Evolutionary conservation across 2,888 invertebrate species (phyloP).

Genomic region (Orthonevra nobilis): DNA sequence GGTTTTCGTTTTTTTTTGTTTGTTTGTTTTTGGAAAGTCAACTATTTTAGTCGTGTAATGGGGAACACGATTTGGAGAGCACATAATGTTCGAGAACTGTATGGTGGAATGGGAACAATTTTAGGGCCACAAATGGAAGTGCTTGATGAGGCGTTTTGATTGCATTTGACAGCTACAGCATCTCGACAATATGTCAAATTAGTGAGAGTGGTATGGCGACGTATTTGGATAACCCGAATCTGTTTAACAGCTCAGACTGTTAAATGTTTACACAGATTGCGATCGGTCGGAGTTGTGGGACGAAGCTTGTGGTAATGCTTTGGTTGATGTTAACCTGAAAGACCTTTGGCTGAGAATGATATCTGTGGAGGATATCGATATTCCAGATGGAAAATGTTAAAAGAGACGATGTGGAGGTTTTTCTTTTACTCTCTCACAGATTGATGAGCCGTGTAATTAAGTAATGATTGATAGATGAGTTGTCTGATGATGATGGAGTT

Average conservation of each 20-base stretch:
- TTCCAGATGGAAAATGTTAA: constrained; percentile 62
- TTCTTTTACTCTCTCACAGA: background rate
- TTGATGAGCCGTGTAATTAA: constrained; percentile 25
- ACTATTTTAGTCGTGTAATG: constrained; percentile 67
- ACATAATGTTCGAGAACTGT: no score
- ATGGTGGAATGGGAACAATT: constrained; percentile 8
- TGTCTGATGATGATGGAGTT: no score
- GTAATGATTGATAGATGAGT: constrained; percentile 22
- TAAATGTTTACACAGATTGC: constrained; percentile 60
- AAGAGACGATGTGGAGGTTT: constrained; percentile 33
- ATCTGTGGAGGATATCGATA: constrained; percentile 57
- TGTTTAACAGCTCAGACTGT: constrained; percentile 40
- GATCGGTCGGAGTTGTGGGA: background rate
- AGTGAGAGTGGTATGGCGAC: constrained; percentile 62
- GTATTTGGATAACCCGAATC: constrained; percentile 70
- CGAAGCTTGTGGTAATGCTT: background rate
- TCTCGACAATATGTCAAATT: constrained; percentile 70
- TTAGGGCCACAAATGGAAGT: constrained; percentile 60
- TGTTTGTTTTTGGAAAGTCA: constrained; percentile 69
- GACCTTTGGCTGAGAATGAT: constrained; percentile 54
- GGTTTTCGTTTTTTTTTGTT: constrained; percentile 59
- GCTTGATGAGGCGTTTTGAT: constrained; percentile 63
- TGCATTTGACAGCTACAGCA: constrained; percentile 65
- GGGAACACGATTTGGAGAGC: constrained; percentile 44
- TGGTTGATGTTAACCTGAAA: constrained; percentile 48